Conservation (phyloP, 2,113 vertebrate genomes). For the Caretta caretta region DNA sequence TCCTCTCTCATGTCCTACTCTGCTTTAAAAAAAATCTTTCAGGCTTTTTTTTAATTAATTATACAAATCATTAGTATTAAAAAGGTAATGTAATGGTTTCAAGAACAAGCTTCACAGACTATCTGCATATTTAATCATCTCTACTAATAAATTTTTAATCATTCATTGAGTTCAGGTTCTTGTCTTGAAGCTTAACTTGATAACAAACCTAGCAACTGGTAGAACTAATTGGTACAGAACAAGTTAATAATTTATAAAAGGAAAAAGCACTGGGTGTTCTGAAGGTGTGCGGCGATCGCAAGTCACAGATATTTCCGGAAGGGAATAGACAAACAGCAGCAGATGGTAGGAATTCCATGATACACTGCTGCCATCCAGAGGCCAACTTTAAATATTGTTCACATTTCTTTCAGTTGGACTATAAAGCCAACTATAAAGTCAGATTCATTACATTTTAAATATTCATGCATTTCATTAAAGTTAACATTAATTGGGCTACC, state of each 20-base stretch:
- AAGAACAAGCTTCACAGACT: conserved; percentile 85
- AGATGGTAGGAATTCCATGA: conserved; percentile 57
- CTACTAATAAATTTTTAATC: conserved; percentile 88
- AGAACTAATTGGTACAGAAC: conserved; percentile 88
- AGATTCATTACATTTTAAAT: conserved; percentile 67
- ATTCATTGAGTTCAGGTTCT: conserved; percentile 84
- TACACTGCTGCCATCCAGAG: conserved; percentile 86
- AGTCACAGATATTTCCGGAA: conserved; percentile 75
- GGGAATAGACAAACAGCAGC: conserved; percentile 54
- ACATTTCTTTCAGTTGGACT: conserved; percentile 29
- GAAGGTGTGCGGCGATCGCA: conserved; percentile 75
- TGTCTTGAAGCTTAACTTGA: conserved; percentile 87
- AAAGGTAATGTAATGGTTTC: conserved; percentile 86
- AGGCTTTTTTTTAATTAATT: conserved; percentile 84
- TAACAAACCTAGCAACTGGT: conserved; percentile 87
- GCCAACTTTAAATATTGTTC: conserved; percentile 70
- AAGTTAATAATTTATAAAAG: conserved; percentile 87
- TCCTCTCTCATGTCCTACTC: conserved; percentile 67
- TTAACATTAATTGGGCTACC: conserved; percentile 68
- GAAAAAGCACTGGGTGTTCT: conserved; percentile 76
- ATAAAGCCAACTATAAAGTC: conserved; percentile 24
- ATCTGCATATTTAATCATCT: conserved; percentile 88
- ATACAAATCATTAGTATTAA: conserved; percentile 88
- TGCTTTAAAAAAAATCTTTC: conserved; percentile 75
- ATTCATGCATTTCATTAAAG: conserved; percentile 72